These are phyloP conservation scores for Helostoma temminkii DNA, from an alignment of 2,797 vertebrate species.

Conservation along the genomic window DNA sequence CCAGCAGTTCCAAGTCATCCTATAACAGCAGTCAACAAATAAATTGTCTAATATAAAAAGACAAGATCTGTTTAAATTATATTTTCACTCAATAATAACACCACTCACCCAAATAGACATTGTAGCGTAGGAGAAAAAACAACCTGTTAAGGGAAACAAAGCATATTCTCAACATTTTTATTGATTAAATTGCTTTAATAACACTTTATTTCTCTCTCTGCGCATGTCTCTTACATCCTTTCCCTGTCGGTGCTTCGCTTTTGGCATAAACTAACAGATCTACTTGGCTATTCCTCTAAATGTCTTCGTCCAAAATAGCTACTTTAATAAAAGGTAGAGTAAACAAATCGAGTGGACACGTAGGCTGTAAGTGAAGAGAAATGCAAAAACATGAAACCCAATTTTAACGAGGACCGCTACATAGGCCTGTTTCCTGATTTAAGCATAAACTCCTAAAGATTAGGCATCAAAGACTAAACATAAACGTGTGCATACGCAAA, in stretches of 20 bases:
- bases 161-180: neutral
- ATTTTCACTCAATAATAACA: neutral
- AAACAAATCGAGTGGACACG: neutral
- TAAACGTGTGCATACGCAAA: neutral
- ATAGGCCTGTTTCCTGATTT: neutral
- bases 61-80: neutral
- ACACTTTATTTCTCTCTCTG: neutral
- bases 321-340: rapidly evolving
- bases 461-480: neutral
- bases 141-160: constrained; percentile 9
- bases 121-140: neutral
- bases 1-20: constrained; percentile 84
- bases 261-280: neutral
- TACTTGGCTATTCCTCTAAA: neutral
- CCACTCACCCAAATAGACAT: constrained; percentile 80
- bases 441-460: too few relatives aligned
- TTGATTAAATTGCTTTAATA: neutral
- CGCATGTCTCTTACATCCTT: neutral
- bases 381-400: neutral
- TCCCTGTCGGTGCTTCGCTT: too few relatives aligned
- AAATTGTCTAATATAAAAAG: neutral
- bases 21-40: constrained; percentile 48
- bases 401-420: neutral
- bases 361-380: neutral
- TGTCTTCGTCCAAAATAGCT: neutral